phyloP scores from a whole-genome alignment of 2,888 invertebrate genomes.

The Arge pagana region DNA sequence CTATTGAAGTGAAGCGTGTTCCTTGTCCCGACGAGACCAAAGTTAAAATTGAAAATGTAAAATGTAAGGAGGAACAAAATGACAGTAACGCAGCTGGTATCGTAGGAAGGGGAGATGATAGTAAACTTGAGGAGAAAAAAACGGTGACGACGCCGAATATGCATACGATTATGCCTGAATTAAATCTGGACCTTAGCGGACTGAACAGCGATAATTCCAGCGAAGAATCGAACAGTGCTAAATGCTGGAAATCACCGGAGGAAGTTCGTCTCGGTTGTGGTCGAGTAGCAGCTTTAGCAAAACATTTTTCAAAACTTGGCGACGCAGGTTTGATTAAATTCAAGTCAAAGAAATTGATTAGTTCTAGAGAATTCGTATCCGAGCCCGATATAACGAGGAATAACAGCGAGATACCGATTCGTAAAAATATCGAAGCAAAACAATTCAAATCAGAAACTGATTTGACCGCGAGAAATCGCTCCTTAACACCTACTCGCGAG shows the following conservation, averaged over 20 bases:
- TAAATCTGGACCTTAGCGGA: conserved; percentile 55
- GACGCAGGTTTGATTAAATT: conserved; percentile 53
- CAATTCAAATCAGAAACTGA: conserved; percentile 51
- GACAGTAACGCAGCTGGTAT: conserved; percentile 23
- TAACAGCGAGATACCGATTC: conserved; percentile 27
- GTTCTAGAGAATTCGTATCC: conserved; percentile 48
- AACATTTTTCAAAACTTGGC: conserved; percentile 65
- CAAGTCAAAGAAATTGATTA: conserved; percentile 41
- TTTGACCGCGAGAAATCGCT: conserved; percentile 39
- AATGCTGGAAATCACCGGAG: conserved; percentile 74
- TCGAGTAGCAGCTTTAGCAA: conserved; percentile 72
- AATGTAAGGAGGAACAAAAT: conserved; percentile 12
- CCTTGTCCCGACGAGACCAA: conserved; percentile 6
- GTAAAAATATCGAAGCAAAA: conserved; percentile 24
- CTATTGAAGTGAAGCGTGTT: conserved; percentile 8
- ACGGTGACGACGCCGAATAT: conserved; percentile 29
- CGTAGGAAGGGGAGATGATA: conserved; percentile 24
- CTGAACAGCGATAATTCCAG: conserved; percentile 46
- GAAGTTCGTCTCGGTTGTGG: conserved; percentile 71
- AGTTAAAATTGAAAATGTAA: conserved; percentile 11
- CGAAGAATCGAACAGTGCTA: conserved; percentile 47
- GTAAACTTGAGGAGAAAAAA: conserved; percentile 3
- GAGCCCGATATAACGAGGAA: conserved; percentile 54
- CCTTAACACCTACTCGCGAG: conserved; percentile 39
- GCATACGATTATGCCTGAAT: conserved; percentile 44